A percentile compares a stretch with the other conserved stretches of the same genome.
Evolutionary conservation across 1,140 invertebrate species (phyloP).

Genomic region (Popillia japonica): DNA sequence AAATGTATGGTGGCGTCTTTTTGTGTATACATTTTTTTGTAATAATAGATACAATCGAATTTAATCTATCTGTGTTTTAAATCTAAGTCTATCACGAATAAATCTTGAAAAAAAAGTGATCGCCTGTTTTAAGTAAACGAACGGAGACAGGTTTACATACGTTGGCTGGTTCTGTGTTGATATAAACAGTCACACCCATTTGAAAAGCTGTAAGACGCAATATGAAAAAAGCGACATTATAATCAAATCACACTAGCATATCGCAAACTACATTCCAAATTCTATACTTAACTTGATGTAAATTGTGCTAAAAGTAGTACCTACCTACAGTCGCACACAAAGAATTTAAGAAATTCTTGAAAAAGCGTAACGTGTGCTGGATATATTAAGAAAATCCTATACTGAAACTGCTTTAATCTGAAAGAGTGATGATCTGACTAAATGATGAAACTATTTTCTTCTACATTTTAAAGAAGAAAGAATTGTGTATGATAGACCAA

Average conservation of each 20-base stretch:
- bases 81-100: slow-evolving; percentile 18
- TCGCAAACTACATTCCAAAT: no score
- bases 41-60: slow-evolving; percentile 29
- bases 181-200: slow-evolving; percentile 8
- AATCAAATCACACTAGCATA: not conserved
- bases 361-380: no score
- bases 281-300: no score
- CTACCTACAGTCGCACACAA: no score
- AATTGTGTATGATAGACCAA: no score
- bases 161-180: not conserved
- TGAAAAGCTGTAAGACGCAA: not conserved
- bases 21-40: slow-evolving; percentile 21
- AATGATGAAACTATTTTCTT: no score
- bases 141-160: slow-evolving; percentile 7
- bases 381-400: no score
- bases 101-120: not conserved
- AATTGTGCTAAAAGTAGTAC: no score
- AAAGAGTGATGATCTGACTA: no score
- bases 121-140: slow-evolving; percentile 4
- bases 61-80: slow-evolving; percentile 20
- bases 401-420: no score
- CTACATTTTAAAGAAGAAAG: no score
- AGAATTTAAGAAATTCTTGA: no score
- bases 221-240: not conserved
- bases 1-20: not conserved